phyloP scores from a whole-genome alignment of 2,113 vertebrate genomes.

The Diphyllodes magnificus region DNA sequence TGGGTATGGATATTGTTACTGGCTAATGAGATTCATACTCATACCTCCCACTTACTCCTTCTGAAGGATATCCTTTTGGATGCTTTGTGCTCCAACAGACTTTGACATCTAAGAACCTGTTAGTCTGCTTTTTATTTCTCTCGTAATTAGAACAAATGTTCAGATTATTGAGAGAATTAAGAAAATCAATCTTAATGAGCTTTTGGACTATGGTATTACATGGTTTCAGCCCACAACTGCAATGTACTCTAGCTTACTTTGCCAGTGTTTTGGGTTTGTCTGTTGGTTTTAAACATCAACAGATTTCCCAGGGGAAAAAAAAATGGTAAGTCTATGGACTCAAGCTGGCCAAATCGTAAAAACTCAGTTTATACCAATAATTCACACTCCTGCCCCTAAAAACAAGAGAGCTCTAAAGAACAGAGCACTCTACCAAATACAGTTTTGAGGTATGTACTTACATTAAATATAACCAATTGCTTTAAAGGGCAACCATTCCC shows the following conservation, averaged over 20 bases:
- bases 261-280: neutral
- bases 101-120: conserved; percentile 25
- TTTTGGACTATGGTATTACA: neutral
- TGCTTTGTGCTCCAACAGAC: neutral
- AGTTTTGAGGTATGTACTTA: neutral
- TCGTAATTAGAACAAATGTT: conserved; percentile 5
- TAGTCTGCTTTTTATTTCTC: conserved; percentile 6
- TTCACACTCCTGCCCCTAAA: neutral
- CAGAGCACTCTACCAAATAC: neutral
- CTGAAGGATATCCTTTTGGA: conserved; percentile 8
- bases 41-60: conserved; percentile 6
- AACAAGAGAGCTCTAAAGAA: neutral
- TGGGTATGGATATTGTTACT: neutral
- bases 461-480: neutral
- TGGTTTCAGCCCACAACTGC: neutral
- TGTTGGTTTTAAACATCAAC: neutral
- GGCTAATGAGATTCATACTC: conserved; percentile 42
- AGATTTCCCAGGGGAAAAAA: neutral
- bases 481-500: conserved; percentile 9
- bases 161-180: conserved; percentile 37
- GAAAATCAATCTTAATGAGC: neutral
- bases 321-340: neutral
- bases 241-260: neutral
- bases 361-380: neutral
- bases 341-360: neutral